A percentile compares a stretch with the other conserved stretches of the same genome.
These are phyloP conservation scores for Spilarctia lutea DNA, from an alignment of 2,888 invertebrate species.

Conservation along the genomic window DNA sequence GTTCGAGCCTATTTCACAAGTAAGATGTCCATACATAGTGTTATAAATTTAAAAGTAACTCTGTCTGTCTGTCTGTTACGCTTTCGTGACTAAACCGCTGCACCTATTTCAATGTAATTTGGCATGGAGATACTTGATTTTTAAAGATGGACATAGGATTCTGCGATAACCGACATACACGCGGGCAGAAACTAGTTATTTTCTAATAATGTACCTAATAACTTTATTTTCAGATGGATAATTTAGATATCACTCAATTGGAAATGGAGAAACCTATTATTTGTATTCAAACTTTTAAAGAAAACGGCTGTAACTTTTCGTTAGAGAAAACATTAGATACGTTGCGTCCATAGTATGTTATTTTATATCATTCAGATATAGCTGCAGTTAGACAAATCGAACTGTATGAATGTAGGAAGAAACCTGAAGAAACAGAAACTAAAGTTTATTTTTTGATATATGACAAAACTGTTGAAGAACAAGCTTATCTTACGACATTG, in stretches of 20 bases:
- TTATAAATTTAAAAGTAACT: too few species aligned
- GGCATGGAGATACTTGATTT: too few species aligned
- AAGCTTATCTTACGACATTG: constrained; percentile 96
- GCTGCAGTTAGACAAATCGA: constrained; percentile 96
- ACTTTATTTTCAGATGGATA: constrained; percentile 86
- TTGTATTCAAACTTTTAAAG: constrained; percentile 92
- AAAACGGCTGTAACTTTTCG: constrained; percentile 90
- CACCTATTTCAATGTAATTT: too few species aligned
- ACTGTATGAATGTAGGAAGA: constrained; percentile 90
- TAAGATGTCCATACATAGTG: constrained; percentile 46
- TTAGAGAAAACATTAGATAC: constrained; percentile 90
- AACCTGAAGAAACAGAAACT: constrained; percentile 77
- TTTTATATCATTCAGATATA: constrained; percentile 96
- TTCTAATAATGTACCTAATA: too few species aligned
- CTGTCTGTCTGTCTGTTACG: too few species aligned
- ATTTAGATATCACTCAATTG: constrained; percentile 89
- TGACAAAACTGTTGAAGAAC: constrained; percentile 98
- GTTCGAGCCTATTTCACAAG: constrained; percentile 89
- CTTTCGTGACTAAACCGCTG: too few species aligned
- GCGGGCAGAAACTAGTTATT: too few species aligned
- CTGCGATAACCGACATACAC: too few species aligned
- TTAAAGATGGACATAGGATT: too few species aligned
- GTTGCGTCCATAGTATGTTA: constrained; percentile 92
- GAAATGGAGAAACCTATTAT: constrained; percentile 89
- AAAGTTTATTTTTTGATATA: constrained; percentile 97